Evolutionary conservation across 2,113 vertebrate genomes (phyloP), one percentile per base, ranked within the genome.

Genomic region (Charina bottae): DNA sequence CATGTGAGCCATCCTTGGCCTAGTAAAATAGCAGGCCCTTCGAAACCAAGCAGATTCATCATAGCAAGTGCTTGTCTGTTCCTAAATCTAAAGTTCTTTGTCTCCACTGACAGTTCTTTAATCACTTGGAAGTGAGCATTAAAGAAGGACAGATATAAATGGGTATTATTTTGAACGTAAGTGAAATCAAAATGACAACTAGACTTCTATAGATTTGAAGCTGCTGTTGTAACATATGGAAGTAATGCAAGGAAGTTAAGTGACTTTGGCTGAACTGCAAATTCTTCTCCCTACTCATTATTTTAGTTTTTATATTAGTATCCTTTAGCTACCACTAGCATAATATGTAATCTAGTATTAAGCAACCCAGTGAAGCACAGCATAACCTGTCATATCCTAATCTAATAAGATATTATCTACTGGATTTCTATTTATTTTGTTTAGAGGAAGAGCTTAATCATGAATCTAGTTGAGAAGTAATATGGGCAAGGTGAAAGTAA

Each of bases 281-380:
- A 68, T 33, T 85, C 60, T 58, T 42, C 2, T n/a, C 46, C 64
- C 46, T 23, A 64, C n/a, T 60, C 21, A 64, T 62, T 92, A 90
- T 87, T 54, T 56, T 87, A 96, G 92, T 92, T 90, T 94, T 95
- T 93, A 94, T 59, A 56, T 89, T 84, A 83, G 28, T 10, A 54
- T 92, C 72, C 54, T 85, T 94, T 96, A 96, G 93, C 93, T 85
- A 92, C 90, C 91, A 85, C 23, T 96, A 49, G 42, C 62, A 84
- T 96, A 93, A 92, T 95, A 90, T 92, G 96, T 62, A 92, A 83
- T 60, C 85, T 62, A 84, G 91, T 90, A 94, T 87, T 93, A 33
- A 64, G 78, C 92, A 96, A 96, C 83, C 86, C 92, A 95, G 83
- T 92, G 96, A 97, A 95, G 87, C 88, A 93, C 90, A 94, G 89